Evolutionary conservation across 1,140 invertebrate genomes (phyloP).

Genomic region (Aphelenchoides fujianensis): DNA sequence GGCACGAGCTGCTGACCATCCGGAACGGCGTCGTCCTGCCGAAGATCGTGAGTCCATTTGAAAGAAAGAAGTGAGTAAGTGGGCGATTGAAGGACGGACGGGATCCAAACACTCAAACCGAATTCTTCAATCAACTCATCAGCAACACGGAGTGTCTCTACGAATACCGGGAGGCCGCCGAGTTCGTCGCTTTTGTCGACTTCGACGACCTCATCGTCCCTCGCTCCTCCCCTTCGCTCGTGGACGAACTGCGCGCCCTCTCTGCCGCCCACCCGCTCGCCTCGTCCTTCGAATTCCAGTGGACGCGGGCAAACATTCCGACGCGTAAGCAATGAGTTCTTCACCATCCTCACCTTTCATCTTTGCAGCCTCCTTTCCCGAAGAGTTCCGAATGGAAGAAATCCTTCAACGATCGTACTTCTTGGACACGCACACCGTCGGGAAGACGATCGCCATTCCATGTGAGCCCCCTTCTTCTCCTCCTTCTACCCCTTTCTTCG

Average conservation of each 20-base stretch:
- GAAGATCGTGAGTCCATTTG: not conserved
- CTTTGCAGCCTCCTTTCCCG: not conserved
- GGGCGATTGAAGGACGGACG: not conserved
- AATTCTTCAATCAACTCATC: not conserved
- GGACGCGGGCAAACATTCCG: not conserved
- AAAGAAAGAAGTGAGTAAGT: not conserved
- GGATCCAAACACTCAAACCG: slow-evolving; percentile 16
- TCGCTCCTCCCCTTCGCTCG: not conserved
- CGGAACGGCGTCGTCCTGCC: not conserved
- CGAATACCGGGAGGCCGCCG: slow-evolving; percentile 1
- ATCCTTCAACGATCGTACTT: not conserved
- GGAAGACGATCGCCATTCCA: not conserved
- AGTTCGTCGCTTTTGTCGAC: slow-evolving; percentile 13
- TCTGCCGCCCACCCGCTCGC: not conserved
- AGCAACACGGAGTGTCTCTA: slow-evolving; percentile 10
- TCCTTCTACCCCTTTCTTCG: no score
- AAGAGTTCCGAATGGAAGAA: not conserved
- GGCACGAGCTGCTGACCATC: not conserved
- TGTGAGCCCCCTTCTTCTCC: no score
- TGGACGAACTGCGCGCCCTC: not conserved
- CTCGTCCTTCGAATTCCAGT: slow-evolving; percentile 13
- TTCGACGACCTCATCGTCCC: slow-evolving; percentile 20
- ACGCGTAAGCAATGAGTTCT: not conserved
- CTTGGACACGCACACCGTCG: not conserved
- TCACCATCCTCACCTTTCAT: not conserved